Evolutionary conservation across 2,113 vertebrate genomes (phyloP).

Genomic region (Peromyscus maniculatus): DNA sequence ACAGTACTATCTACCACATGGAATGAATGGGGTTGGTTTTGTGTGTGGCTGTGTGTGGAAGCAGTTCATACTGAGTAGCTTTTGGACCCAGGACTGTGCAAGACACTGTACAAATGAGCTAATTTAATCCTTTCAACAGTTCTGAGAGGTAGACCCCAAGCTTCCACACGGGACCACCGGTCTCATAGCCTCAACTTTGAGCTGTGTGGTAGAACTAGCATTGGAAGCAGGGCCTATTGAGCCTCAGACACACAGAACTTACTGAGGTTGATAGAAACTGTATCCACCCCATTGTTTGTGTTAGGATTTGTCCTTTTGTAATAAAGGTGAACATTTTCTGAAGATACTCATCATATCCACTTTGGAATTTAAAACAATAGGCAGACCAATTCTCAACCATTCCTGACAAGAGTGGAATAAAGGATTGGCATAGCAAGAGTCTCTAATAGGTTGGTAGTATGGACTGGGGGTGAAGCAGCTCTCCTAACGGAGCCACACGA

Average conservation of each 20-base stretch:
- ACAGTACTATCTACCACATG: neutral
- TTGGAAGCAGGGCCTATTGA: neutral
- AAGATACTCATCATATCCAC: neutral
- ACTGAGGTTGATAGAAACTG: neutral
- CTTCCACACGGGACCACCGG: neutral
- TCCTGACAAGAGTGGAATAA: neutral
- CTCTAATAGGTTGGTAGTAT: neutral
- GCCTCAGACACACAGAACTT: neutral
- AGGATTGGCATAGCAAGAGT: neutral
- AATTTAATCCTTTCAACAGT: neutral
- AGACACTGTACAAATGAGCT: neutral
- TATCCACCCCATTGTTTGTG: neutral
- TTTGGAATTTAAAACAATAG: conserved; percentile 21
- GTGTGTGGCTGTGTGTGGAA: neutral
- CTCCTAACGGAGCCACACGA: neutral
- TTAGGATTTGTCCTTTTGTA: conserved; percentile 10
- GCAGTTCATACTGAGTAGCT: neutral
- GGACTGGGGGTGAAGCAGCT: neutral
- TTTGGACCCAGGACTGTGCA: neutral
- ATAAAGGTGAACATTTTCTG: neutral
- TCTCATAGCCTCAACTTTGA: neutral
- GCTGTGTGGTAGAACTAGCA: neutral
- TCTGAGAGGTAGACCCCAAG: neutral
- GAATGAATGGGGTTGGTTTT: neutral
- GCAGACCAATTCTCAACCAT: neutral